Evolutionary conservation across 2,888 invertebrate species (phyloP).

Genomic region (Mimumesa dahlbomi): DNA sequence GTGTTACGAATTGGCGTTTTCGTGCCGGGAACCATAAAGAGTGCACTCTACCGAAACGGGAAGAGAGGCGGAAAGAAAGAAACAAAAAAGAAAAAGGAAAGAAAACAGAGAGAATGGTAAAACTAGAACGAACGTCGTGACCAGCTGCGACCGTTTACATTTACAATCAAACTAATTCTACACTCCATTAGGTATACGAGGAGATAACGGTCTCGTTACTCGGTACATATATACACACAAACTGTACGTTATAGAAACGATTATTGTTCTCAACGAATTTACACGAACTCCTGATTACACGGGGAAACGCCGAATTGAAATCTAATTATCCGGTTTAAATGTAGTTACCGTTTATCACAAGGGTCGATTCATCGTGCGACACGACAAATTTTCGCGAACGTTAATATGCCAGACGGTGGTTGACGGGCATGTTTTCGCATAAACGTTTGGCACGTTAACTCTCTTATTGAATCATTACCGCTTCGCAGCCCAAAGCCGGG

Average conservation of each 20-base stretch:
- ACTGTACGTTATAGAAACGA: too few species aligned
- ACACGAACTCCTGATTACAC: too few species aligned
- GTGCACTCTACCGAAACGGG: slow-evolving; percentile 2
- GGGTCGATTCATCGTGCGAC: too few species aligned
- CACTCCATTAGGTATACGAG: slow-evolving; percentile 10
- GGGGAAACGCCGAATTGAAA: too few species aligned
- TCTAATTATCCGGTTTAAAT: too few species aligned
- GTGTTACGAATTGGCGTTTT: slow-evolving; percentile 8
- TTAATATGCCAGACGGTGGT: slow-evolving; percentile 20
- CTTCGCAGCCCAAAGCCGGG: slow-evolving; percentile 39
- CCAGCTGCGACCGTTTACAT: slow-evolving; percentile 1
- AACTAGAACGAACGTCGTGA: slow-evolving; percentile 16
- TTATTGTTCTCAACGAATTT: too few species aligned
- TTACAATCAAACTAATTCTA: slow-evolving; percentile 11
- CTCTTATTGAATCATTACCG: slow-evolving; percentile 50
- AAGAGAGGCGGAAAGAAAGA: too few species aligned
- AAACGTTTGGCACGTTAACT: slow-evolving; percentile 36
- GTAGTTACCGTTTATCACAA: too few species aligned
- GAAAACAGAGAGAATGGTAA: background rate
- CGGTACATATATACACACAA: too few species aligned
- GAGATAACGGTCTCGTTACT: background rate
- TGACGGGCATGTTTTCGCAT: slow-evolving; percentile 9
- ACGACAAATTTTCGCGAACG: slow-evolving; percentile 13
- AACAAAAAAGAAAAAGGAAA: background rate
- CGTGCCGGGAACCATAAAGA: slow-evolving; percentile 18